Base-by-base conservation (phyloP, 2,113 vertebrate genomes). In the Syngnathus typhle region DNA sequence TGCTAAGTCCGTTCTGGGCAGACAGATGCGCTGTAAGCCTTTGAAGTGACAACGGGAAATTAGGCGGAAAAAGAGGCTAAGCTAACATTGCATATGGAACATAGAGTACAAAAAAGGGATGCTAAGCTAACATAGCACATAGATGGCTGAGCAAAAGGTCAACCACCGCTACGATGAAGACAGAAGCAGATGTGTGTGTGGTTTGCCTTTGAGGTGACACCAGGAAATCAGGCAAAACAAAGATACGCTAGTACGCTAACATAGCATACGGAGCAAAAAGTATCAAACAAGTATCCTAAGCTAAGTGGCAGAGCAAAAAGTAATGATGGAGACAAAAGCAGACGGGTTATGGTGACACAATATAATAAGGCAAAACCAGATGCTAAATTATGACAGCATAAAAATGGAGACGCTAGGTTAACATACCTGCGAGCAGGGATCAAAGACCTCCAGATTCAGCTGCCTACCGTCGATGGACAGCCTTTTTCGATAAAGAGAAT, bases 371-470 rank as follows among this genome's bases (percentile, higher is more conserved):
- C 27, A 32, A 32, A 32, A 32, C 3, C 27, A 32, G 27, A 32
- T 32, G 11, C 4, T 11, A 55, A 55, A 23, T 11, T 55, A 55
- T 19, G 7, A 56, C 16, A 43, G 23, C 41, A 9, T 43, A 43
- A 21, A 21, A 21, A 54, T 9, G 41, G 41, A 9, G 41, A 11
- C 11, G 11, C 8, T 11, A 43, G 11, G 9, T 11, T 43, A 12
- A 54, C 27, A 32, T 84, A 87, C 91, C 91, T 90, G 80, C 60
- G 91, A 91, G 71, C 89, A 92, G 0, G 92, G 90, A 81, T 93
- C 91, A 76, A 90, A 92, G 6, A 92, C 77, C 6, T 92, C 89
- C 81, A 92, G 80, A 56, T 92, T 92, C 78, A 92, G 75, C 80
- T 92, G 90, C 68, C 89, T 73, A 59, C 89, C 91, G 12, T 91